Conservation (phyloP, 1,140 invertebrate species). For the Mizuhopecten yessoensis region DNA sequence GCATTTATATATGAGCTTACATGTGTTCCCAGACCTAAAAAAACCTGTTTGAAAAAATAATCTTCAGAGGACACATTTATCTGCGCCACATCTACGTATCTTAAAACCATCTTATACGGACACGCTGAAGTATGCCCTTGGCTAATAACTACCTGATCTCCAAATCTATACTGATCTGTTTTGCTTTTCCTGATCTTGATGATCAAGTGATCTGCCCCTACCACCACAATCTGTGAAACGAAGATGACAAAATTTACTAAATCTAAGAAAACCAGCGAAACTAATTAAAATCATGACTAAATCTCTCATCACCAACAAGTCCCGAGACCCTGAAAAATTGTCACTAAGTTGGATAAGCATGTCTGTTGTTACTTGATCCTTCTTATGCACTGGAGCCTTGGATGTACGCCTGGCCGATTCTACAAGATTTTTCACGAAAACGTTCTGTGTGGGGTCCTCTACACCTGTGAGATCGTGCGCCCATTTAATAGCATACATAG, state of each 20-base stretch:
- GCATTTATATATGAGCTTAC: neutral
- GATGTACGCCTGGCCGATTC: constrained; percentile 41
- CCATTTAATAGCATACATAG: constrained; percentile 46
- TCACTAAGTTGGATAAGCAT: neutral
- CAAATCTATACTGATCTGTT: constrained; percentile 45
- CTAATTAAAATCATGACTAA: constrained; percentile 41
- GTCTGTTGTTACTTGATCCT: neutral
- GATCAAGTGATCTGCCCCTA: neutral
- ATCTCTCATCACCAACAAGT: constrained; percentile 45
- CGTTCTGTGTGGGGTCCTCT: constrained; percentile 39
- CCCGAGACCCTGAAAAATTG: neutral
- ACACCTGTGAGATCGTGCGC: constrained; percentile 43
- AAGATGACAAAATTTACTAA: constrained; percentile 43
- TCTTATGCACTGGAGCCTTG: neutral
- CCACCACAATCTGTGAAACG: neutral
- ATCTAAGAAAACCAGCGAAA: constrained; percentile 46
- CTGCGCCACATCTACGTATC: neutral
- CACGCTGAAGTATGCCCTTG: neutral
- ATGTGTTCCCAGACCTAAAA: neutral
- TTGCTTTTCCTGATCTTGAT: constrained; percentile 11
- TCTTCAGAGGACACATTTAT: neutral
- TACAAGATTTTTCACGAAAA: constrained; percentile 34
- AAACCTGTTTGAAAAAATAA: neutral
- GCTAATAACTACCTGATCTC: neutral
- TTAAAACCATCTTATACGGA: neutral